Conservation (phyloP, 2,113 vertebrate genomes). For the Hemiprocne comata region DNA sequence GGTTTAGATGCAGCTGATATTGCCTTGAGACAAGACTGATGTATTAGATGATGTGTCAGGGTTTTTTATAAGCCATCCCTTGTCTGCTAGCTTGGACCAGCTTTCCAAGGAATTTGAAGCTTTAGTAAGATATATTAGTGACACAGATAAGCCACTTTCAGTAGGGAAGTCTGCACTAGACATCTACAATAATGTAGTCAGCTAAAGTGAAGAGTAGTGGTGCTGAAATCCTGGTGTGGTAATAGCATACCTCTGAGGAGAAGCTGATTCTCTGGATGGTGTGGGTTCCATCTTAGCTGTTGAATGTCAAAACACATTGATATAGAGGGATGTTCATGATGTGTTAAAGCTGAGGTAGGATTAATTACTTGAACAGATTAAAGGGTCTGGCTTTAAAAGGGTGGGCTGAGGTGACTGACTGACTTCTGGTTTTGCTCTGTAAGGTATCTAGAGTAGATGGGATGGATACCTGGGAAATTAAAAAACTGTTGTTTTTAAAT, state of each 20-base stretch:
- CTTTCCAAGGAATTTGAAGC: background rate
- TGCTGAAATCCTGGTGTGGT: background rate
- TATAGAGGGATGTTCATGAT: rapidly evolving
- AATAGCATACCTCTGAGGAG: background rate
- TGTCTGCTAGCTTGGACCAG: background rate
- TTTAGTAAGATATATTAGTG: background rate
- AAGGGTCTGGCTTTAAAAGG: background rate
- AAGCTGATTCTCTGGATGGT: background rate
- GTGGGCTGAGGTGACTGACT: background rate
- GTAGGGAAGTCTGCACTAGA: background rate
- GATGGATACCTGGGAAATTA: background rate
- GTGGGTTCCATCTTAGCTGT: background rate
- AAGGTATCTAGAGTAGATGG: background rate
- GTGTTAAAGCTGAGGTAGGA: background rate
- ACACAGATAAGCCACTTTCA: background rate
- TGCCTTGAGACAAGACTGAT: background rate
- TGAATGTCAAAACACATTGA: background rate
- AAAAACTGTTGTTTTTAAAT: background rate
- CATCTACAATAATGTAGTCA: background rate
- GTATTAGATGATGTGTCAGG: background rate
- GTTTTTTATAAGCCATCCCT: background rate
- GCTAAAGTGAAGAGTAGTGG: background rate
- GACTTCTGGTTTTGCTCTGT: background rate
- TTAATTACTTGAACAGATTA: background rate
- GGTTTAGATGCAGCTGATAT: background rate